These are phyloP conservation scores for Neoaliturus tenellus DNA, from an alignment of 2,888 invertebrate species.

Conservation along the genomic window DNA sequence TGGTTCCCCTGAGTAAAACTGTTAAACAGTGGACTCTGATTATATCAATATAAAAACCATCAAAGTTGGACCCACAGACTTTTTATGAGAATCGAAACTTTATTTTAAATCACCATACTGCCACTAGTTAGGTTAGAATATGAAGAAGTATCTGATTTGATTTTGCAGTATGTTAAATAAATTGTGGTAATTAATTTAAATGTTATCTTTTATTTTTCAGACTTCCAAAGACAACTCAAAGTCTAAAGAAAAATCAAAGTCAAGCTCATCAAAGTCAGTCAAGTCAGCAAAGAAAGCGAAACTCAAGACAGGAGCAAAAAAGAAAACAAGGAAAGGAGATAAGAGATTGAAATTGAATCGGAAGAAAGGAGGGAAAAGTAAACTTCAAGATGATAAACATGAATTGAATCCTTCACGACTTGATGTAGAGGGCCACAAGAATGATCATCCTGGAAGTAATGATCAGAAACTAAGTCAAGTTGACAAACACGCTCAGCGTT, in stretches of 20 bases:
- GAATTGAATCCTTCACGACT: background rate
- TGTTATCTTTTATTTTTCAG: background rate
- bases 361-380: background rate
- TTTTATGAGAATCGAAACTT: too few relatives aligned
- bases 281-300: background rate
- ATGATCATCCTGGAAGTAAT: background rate
- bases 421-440: background rate
- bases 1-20: too few relatives aligned
- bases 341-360: background rate
- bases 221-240: background rate
- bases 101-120: constrained; percentile 8
- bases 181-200: too few relatives aligned
- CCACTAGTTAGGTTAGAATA: too few relatives aligned
- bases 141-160: too few relatives aligned
- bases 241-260: background rate
- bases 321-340: background rate
- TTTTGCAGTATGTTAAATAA: too few relatives aligned
- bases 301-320: background rate
- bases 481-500: background rate
- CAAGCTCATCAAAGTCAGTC: background rate
- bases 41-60: too few relatives aligned
- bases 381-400: background rate
- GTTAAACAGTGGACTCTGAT: too few relatives aligned
- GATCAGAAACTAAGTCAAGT: background rate
- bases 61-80: too few relatives aligned